Evolutionary conservation across 2,113 vertebrate species (phyloP).

Genomic region (Malaclemys terrapin): DNA sequence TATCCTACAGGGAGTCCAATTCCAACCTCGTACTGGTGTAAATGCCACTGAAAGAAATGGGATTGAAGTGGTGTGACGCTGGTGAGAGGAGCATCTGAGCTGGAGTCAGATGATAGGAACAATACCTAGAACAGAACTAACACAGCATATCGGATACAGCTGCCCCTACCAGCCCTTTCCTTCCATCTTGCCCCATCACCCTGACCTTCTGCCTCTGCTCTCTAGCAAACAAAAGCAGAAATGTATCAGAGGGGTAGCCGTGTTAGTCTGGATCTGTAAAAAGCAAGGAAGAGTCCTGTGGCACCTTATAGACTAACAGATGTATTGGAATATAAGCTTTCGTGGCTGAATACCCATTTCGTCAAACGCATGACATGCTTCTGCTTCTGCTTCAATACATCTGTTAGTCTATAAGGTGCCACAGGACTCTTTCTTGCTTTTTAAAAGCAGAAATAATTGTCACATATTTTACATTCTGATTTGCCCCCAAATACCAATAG

Average conservation of each 20-base stretch:
- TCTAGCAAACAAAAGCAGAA: neutral
- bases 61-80: neutral
- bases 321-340: too few species aligned
- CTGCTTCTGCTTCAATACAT: too few species aligned
- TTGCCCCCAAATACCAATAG: too few species aligned
- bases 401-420: too few species aligned
- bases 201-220: neutral
- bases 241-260: neutral
- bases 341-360: too few species aligned
- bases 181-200: neutral
- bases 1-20: accelerated
- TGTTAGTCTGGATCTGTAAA: too few species aligned
- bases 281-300: too few species aligned
- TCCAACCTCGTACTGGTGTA: neutral
- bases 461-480: neutral
- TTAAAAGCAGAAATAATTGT: neutral
- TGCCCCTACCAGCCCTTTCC: neutral
- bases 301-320: too few species aligned
- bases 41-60: accelerated
- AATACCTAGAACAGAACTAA: accelerated
- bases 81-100: neutral
- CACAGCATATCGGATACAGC: accelerated
- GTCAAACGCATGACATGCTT: too few species aligned
- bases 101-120: accelerated
- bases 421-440: too few species aligned